Conservation (phyloP, 2,113 vertebrate species). For the Regulus satrapa region DNA sequence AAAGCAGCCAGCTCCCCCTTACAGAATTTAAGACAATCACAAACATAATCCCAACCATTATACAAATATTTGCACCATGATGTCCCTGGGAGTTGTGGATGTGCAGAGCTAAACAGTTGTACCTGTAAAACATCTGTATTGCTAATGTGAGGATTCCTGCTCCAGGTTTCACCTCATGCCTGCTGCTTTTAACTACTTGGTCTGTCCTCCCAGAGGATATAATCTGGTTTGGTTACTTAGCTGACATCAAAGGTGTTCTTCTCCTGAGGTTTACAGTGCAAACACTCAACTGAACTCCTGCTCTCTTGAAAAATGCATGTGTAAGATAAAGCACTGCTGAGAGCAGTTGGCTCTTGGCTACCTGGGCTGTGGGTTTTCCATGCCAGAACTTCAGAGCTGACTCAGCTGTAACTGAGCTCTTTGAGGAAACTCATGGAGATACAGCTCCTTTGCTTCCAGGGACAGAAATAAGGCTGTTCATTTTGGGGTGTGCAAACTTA, state of each 20-base stretch:
- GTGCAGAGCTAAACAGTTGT: not conserved
- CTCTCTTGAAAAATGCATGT: not conserved
- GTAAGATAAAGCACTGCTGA: not conserved
- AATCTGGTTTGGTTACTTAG: not conserved
- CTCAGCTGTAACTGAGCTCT: not conserved
- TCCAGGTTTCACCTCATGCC: not conserved
- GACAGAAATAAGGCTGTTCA: not conserved
- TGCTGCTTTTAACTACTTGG: not conserved
- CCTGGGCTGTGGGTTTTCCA: not conserved
- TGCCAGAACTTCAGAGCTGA: not conserved
- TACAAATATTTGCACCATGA: not conserved
- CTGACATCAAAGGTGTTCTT: slow-evolving; percentile 8
- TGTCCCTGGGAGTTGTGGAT: rapidly evolving
- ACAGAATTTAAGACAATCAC: not conserved
- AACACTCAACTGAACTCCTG: not conserved
- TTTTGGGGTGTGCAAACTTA: not conserved
- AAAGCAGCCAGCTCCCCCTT: not conserved
- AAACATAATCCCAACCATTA: not conserved
- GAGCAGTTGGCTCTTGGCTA: not conserved
- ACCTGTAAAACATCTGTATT: not conserved
- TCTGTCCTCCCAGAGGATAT: not conserved
- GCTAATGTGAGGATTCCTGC: not conserved
- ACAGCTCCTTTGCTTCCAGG: not conserved
- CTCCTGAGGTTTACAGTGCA: not conserved
- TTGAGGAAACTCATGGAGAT: not conserved